These are phyloP conservation scores for Clistopyga incitator DNA, from an alignment of 2,888 invertebrate genomes.

Conservation along the genomic window DNA sequence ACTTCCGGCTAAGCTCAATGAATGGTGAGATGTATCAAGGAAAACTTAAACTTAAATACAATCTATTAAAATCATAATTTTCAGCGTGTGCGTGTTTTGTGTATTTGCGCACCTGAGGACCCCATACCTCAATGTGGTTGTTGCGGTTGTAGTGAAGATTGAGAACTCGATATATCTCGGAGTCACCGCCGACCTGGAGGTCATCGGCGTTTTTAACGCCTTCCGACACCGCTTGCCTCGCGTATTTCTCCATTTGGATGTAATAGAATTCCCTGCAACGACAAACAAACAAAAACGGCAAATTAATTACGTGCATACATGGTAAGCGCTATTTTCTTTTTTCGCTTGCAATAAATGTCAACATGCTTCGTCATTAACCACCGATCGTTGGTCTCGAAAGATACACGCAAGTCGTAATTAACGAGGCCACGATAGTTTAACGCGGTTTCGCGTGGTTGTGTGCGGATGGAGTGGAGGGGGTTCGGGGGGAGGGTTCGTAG, in stretches of 20 bases:
- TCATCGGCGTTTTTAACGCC: slow-evolving; percentile 97
- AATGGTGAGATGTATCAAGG: slow-evolving; percentile 4
- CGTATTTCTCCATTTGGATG: slow-evolving; percentile 99
- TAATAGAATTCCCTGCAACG: slow-evolving; percentile 99
- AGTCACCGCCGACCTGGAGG: slow-evolving; percentile 96
- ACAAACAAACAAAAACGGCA: slow-evolving; percentile 27
- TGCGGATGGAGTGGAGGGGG: slow-evolving; percentile 14
- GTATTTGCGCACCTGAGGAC: slow-evolving; percentile 88
- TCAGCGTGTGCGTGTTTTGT: slow-evolving; percentile 80
- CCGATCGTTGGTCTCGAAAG: slow-evolving; percentile 45
- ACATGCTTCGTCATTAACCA: slow-evolving; percentile 23
- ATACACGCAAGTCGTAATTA: slow-evolving; percentile 56
- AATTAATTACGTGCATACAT: slow-evolving; percentile 10
- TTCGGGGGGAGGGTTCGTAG: background rate
- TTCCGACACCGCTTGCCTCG: slow-evolving; percentile 98
- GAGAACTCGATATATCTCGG: slow-evolving; percentile 98
- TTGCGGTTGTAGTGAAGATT: slow-evolving; percentile 99
- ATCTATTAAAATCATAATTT: slow-evolving; percentile 64
- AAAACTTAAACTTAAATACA: slow-evolving; percentile 21
- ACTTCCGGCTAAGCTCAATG: background rate
- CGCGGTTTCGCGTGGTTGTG: slow-evolving; percentile 13
- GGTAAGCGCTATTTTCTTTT: background rate
- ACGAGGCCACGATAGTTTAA: slow-evolving; percentile 41
- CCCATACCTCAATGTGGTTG: slow-evolving; percentile 96
- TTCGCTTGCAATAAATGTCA: slow-evolving; percentile 3